Evolutionary conservation across 2,797 vertebrate genomes (phyloP).

Genomic region (Streptopelia turtur): DNA sequence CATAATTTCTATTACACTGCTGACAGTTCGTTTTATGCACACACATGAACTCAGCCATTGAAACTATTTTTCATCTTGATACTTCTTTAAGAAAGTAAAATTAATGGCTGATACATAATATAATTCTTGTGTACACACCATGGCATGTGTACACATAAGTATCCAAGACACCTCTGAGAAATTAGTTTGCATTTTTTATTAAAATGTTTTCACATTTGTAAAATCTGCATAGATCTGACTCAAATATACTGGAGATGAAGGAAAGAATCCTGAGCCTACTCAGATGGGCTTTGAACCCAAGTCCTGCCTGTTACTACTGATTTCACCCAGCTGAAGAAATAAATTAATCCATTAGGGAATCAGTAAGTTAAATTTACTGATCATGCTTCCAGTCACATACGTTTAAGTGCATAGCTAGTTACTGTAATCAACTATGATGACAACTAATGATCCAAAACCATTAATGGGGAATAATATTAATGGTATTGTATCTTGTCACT

Average conservation of each 20-base stretch:
- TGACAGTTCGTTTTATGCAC: neutral
- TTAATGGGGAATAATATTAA: constrained; percentile 23
- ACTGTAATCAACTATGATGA: constrained; percentile 20
- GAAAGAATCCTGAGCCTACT: neutral
- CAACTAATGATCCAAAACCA: constrained; percentile 19
- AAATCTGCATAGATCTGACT: neutral
- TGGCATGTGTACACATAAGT: neutral
- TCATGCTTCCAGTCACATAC: neutral
- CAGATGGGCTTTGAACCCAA: neutral
- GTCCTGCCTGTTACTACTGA: neutral
- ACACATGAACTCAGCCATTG: neutral
- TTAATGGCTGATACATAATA: neutral
- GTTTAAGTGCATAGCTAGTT: neutral
- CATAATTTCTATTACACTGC: neutral
- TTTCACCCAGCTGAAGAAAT: neutral
- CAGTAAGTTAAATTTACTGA: constrained; percentile 25
- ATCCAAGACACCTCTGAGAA: neutral
- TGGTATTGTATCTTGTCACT: neutral
- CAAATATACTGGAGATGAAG: neutral
- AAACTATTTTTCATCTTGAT: neutral
- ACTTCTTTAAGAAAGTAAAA: neutral
- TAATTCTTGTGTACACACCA: neutral
- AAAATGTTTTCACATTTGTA: neutral
- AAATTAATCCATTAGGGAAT: neutral
- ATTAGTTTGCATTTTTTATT: neutral